Evolutionary conservation across 2,797 vertebrate species (phyloP).

Genomic region (Gymnodraco acuticeps): DNA sequence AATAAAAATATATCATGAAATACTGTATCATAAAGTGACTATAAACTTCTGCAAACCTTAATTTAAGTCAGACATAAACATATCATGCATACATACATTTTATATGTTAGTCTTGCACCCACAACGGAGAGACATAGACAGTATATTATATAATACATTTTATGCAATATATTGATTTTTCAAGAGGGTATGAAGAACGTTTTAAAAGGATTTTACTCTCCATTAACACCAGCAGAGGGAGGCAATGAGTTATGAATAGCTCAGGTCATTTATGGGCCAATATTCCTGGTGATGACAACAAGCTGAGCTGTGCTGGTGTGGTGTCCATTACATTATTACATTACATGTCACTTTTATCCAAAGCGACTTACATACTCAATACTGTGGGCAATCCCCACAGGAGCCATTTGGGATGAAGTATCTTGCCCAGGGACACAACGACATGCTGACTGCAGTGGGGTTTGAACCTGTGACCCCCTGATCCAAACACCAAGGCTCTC

Average conservation of each 20-base stretch:
- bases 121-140: background rate
- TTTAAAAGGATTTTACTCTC: constrained; percentile 28
- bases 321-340: no score
- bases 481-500: no score
- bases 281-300: constrained; percentile 36
- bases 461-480: no score
- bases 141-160: background rate
- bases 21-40: background rate
- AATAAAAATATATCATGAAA: constrained; percentile 16
- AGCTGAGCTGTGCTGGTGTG: constrained; percentile 24
- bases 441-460: no score
- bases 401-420: no score
- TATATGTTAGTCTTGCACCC: constrained; percentile 17
- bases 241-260: constrained; percentile 57
- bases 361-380: no score
- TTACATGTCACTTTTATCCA: no score
- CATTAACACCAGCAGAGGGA: constrained; percentile 76
- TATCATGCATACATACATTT: constrained; percentile 10
- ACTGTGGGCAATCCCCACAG: no score
- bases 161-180: constrained; percentile 24
- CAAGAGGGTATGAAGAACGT: background rate
- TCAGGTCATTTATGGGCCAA: constrained; percentile 35
- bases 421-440: no score
- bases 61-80: constrained; percentile 21
- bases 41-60: constrained; percentile 13